Evolutionary conservation across 2,797 vertebrate species (phyloP).

Genomic region (Furcifer pardalis): DNA sequence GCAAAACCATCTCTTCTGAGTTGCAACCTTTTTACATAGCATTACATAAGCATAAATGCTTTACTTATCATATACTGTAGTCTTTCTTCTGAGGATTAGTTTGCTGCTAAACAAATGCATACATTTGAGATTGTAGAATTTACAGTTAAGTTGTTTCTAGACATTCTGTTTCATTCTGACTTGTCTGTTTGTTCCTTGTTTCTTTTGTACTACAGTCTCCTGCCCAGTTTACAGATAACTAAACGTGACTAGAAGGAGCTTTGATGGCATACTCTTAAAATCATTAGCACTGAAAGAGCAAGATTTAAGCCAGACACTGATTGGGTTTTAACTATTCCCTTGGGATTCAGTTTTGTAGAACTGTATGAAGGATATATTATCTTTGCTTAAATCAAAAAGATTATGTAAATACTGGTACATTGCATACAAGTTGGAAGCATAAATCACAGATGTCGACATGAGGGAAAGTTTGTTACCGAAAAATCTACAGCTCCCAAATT

Average conservation of each 20-base stretch:
- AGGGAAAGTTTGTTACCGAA: conserved; percentile 79
- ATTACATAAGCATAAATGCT: neutral
- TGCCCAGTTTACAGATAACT: neutral
- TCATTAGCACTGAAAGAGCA: conserved; percentile 46
- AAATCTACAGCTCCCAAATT: conserved; percentile 78
- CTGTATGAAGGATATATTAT: conserved; percentile 70
- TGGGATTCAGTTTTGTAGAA: conserved; percentile 66
- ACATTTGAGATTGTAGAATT: neutral
- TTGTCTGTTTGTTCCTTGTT: neutral
- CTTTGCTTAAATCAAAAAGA: conserved; percentile 71
- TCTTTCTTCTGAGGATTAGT: neutral
- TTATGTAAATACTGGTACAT: conserved; percentile 84
- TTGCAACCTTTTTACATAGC: neutral
- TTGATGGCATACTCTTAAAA: conserved; percentile 55
- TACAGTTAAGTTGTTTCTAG: conserved; percentile 20
- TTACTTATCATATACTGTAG: conserved; percentile 1
- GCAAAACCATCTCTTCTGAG: neutral
- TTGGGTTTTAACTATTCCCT: conserved; percentile 67
- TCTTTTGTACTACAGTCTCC: neutral
- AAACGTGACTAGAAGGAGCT: conserved; percentile 36
- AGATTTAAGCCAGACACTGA: conserved; percentile 57
- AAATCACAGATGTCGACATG: conserved; percentile 82
- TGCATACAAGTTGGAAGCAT: conserved; percentile 76
- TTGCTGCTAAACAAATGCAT: conserved; percentile 8
- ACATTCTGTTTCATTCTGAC: neutral